These are phyloP conservation scores for Pedetes capensis DNA, from an alignment of 2,113 vertebrate species.

Conservation along the genomic window DNA sequence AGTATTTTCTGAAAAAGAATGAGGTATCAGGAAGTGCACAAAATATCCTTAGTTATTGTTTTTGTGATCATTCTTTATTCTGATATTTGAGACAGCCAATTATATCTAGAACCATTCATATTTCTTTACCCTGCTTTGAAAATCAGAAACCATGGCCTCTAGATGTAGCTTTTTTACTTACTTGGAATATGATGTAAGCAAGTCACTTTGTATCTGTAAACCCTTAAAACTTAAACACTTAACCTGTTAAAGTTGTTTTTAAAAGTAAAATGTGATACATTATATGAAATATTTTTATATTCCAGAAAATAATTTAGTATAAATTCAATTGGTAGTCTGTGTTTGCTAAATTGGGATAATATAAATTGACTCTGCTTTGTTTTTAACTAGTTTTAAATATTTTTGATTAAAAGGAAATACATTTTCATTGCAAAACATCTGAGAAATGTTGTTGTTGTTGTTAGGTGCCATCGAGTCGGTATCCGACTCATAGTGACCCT, in stretches of 20 bases:
- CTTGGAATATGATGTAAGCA: background rate
- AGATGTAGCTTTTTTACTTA: background rate
- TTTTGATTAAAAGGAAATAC: conserved; percentile 45
- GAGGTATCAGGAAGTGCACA: background rate
- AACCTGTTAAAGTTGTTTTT: conserved; percentile 30
- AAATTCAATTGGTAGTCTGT: background rate
- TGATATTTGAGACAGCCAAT: background rate
- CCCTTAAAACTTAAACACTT: no score
- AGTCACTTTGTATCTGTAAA: background rate
- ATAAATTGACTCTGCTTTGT: conserved; percentile 8
- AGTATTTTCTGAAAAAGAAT: conserved; percentile 30
- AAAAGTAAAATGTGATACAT: conserved; percentile 27
- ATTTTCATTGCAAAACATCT: conserved; percentile 1
- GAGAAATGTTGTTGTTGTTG: no score
- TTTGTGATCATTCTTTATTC: background rate
- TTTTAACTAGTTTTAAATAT: conserved; percentile 5
- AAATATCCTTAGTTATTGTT: background rate
- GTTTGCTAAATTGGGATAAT: conserved; percentile 22
- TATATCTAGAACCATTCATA: background rate
- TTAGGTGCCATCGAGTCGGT: no score
- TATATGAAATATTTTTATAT: conserved; percentile 8
- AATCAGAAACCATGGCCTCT: background rate
- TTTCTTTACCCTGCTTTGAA: background rate
- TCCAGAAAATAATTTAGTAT: conserved; percentile 24
- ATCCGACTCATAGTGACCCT: no score